Evolutionary conservation across 2,113 vertebrate species (phyloP).

Genomic region (Halcyon malimbica): DNA sequence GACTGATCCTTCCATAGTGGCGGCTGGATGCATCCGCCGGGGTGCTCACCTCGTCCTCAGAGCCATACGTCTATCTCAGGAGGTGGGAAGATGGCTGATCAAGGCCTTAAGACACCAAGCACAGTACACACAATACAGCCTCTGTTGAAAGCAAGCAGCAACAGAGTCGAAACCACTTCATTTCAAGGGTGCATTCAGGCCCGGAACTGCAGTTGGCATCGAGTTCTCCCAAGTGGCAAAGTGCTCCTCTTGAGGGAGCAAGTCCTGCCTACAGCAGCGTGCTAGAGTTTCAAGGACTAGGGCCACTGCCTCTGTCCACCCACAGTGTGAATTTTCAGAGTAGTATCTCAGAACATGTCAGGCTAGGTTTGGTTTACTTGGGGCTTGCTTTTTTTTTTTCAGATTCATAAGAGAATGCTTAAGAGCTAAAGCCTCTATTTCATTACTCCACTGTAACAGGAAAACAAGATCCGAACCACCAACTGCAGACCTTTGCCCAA

Average conservation of each 20-base stretch:
- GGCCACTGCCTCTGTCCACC: background rate
- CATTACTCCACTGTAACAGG: background rate
- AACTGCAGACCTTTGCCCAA: background rate
- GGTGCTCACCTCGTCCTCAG: background rate
- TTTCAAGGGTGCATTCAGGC: constrained; percentile 36
- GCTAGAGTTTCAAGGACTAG: background rate
- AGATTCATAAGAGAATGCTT: background rate
- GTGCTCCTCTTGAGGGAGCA: background rate
- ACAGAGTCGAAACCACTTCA: constrained; percentile 45
- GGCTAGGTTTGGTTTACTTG: too few species aligned
- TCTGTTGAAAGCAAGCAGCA: constrained; percentile 2
- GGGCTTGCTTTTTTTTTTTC: background rate
- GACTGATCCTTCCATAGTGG: background rate
- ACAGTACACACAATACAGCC: background rate
- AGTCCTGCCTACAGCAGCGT: background rate
- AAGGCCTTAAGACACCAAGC: background rate
- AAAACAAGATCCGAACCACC: background rate
- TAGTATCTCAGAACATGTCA: background rate
- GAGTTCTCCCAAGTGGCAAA: background rate
- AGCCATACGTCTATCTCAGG: background rate
- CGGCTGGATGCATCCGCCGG: background rate
- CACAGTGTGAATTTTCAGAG: background rate
- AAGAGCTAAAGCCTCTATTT: background rate
- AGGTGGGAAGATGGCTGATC: background rate
- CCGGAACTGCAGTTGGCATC: background rate